Percentiles rank a stretch among this genome's conserved stretches.
Evolutionary conservation across 2,888 invertebrate species (phyloP).

Genomic region (Pimpla rufipes): DNA sequence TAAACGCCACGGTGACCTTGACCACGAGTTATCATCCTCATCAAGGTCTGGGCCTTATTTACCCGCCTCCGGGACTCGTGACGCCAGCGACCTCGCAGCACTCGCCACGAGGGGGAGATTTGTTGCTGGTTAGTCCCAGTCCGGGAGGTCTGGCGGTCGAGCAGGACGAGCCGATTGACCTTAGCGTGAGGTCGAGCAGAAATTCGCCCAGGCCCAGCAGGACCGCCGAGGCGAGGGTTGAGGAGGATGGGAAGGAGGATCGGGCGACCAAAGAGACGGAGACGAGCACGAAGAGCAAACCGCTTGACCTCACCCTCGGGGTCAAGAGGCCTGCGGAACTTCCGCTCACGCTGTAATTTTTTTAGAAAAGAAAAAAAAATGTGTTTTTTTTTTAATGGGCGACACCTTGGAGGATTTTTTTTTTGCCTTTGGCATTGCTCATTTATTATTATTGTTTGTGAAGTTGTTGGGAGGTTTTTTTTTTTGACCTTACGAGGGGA

Average conservation of each 20-base stretch:
- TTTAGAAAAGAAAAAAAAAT: no score
- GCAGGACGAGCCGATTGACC: constrained; percentile 86
- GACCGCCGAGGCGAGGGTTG: constrained; percentile 63
- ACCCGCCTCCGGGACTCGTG: constrained; percentile 80
- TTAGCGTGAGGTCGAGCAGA: constrained; percentile 83
- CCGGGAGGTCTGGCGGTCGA: constrained; percentile 84
- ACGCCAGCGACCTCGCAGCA: constrained; percentile 81
- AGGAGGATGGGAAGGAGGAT: no score
- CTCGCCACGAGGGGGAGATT: constrained; percentile 83
- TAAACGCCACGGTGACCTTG: constrained; percentile 83
- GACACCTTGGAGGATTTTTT: neutral
- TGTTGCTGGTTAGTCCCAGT: constrained; percentile 84
- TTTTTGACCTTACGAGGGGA: constrained; percentile 25
- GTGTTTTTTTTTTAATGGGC: no score
- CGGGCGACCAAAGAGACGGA: constrained; percentile 70
- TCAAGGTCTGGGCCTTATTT: constrained; percentile 75
- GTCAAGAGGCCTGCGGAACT: constrained; percentile 81
- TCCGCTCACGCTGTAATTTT: constrained; percentile 75
- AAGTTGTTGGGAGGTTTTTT: no score
- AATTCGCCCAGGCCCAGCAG: constrained; percentile 78
- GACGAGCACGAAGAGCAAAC: constrained; percentile 80
- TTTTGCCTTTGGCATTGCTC: no score
- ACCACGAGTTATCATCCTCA: constrained; percentile 81
- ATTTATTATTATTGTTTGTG: no score
- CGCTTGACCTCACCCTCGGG: constrained; percentile 82